Evolutionary conservation across 92 coral and sea anemone genomes (phyloP), one percentile per base, ranked within the genome.

Genomic region (Galaxea fascicularis): DNA sequence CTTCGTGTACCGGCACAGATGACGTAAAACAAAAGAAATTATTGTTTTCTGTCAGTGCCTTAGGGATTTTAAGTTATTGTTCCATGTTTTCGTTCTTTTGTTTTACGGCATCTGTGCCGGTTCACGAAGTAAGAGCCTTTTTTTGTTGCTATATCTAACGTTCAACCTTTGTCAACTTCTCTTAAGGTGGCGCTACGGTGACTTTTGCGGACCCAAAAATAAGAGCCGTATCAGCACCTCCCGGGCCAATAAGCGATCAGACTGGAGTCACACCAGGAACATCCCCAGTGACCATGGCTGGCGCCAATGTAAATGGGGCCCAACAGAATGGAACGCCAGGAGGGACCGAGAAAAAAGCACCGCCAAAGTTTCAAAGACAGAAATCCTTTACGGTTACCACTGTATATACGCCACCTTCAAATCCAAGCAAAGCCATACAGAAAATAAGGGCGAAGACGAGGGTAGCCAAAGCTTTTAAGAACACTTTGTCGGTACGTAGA

Each of bases 401-500:
- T 8, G 93, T 94, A 4, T 94, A 94, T 60, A 88, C 87, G 30
- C 93, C 95, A 65, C 91, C 95, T 1, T 85, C 91, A 74, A 94
- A 94, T 62, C 71, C 91, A 16, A 94, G 93, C 76, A 93, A 93
- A 47, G 98, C 95, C 51, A 86, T 94, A 52, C 98, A 94, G 76
- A 94, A 92, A 77, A n/a, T 92, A 46, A 93, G 98, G 4, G 98
- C 98, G 21, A 94, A 94, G 82, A 89, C 89, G 49, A 79, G 93
- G 54, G 98, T 93, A 17, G 93, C 95, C 0, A 94, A 94, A 30
- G 92, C 95, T 44, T 90, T 92, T 69, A 89, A 90, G 30, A 94
- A 52, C 46, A 68, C 91, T 4, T 66, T 94, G 22, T 94, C 98
- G 87, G 98, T 94, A 87, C 45, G 95, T 76, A 4, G 4, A 0